phyloP scores from a whole-genome alignment of 2,888 invertebrate species.

The Lepidochitona cinerea region DNA sequence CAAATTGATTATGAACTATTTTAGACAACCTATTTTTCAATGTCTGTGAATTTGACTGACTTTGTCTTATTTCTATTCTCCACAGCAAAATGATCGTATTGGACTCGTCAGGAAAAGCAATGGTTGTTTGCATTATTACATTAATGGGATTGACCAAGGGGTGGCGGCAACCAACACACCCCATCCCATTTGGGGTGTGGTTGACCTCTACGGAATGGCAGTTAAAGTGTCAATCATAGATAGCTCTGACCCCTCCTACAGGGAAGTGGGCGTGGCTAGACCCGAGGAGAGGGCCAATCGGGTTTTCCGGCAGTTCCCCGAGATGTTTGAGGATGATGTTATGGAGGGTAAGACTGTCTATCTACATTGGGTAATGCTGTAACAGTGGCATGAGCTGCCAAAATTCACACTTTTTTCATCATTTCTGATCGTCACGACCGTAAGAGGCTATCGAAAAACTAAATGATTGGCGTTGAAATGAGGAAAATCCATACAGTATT shows the following conservation, averaged over 20 bases:
- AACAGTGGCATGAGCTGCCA: no score
- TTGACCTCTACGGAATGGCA: constrained; percentile 85
- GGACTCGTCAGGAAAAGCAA: constrained; percentile 90
- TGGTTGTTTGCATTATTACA: constrained; percentile 91
- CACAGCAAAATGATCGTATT: constrained; percentile 89
- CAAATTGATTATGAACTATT: neutral
- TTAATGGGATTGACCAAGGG: constrained; percentile 88
- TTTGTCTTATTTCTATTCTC: neutral
- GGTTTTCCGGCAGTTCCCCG: constrained; percentile 50
- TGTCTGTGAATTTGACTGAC: neutral
- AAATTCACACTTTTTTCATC: no score
- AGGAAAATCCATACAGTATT: no score
- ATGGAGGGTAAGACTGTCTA: constrained; percentile 35
- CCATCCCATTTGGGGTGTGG: constrained; percentile 90
- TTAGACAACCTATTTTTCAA: neutral
- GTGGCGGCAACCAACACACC: constrained; percentile 88
- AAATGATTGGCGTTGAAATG: no score
- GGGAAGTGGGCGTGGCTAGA: neutral
- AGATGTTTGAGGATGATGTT: constrained; percentile 51
- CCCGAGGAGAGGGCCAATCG: constrained; percentile 28
- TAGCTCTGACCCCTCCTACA: constrained; percentile 50
- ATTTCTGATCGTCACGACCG: no score
- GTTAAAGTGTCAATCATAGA: constrained; percentile 69
- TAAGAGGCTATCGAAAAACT: no score
- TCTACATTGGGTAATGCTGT: no score